Base-by-base conservation (phyloP, 2,888 invertebrate species). In the Drosophila nr. fundita region DNA sequence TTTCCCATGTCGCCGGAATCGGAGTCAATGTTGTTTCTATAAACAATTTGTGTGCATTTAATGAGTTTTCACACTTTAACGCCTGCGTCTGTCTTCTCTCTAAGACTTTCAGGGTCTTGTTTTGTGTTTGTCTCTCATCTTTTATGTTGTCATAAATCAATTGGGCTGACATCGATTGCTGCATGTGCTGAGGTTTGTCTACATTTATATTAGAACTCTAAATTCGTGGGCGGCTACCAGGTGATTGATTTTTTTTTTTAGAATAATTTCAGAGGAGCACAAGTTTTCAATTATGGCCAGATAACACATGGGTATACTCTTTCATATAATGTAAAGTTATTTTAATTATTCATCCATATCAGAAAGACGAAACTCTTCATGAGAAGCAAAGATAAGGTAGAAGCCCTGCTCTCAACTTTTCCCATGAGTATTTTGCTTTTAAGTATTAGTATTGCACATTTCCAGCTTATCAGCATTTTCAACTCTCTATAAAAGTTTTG, bases 31-130 rank as follows among this genome's bases (percentile, higher is more conserved):
- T 62, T 69, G 50, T 54, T 52, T 58, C 74, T 68, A 80, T 87
- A 84, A 84, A 84, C 87, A 83, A 83, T 80, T 83, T 83, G 83
- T 80, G 82, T 69, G 78, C 79, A 50, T 87, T 84, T 87, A 83
- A 83, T 83, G 84, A 83, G 82, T 87, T 83, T 83, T 87, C 87
- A 87, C 83, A 83, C 87, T 76, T 83, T 82, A 84, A 72, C 87
- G 83, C 83, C 63, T 29, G 52, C 71, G 70, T 68, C 49, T 60
- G 52, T 65, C 58, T 59, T 34, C 59, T 15, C n/a, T 50, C 18
- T 52, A 53, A 40, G 27, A 1, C 27, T 49, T 10, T 27, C 18
- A 18, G 62, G 62, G 58, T 71, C 57, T 57, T 70, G 13, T 27
- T 30, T 15, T 58, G 52, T 68, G 62, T 62, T 60, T 58, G 70